phyloP scores from a whole-genome alignment of 64 coral and sea anemone species.

The Cladopsammia gracilis region DNA sequence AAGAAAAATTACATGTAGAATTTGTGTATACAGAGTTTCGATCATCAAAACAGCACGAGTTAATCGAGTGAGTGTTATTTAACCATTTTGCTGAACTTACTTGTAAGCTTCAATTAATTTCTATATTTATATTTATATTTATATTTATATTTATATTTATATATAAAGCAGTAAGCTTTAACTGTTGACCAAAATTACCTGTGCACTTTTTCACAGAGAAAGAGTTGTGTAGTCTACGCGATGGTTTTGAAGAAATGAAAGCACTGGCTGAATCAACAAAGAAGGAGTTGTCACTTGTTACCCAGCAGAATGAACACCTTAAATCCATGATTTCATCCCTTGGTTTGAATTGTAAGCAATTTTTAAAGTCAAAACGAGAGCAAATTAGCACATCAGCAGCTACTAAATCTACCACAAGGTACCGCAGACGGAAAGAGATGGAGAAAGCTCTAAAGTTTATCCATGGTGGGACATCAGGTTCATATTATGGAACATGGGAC shows the following conservation, averaged over 20 bases:
- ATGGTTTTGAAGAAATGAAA: slow-evolving; percentile 6
- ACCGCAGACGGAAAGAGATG: slow-evolving; percentile 35
- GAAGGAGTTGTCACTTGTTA: slow-evolving; percentile 42
- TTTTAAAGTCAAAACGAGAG: slow-evolving; percentile 66
- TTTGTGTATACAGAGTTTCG: no score
- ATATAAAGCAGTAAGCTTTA: no score
- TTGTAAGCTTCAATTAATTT: no score
- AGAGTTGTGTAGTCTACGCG: no score
- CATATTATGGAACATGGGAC: slow-evolving; percentile 63
- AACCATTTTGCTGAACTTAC: no score
- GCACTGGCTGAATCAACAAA: slow-evolving; percentile 27
- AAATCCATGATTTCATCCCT: slow-evolving; percentile 75
- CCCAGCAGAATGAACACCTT: slow-evolving; percentile 58
- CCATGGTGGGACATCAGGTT: slow-evolving; percentile 39
- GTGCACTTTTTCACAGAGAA: no score
- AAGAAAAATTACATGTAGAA: no score
- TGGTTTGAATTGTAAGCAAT: slow-evolving; percentile 71
- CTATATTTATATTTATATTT: no score
- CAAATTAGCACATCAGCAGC: slow-evolving; percentile 46
- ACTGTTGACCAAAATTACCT: no score
- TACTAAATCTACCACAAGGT: slow-evolving; percentile 39
- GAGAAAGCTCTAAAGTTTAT: slow-evolving; percentile 35
- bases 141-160: no score
- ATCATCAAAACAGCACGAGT: no score
- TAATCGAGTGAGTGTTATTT: no score